Percentiles rank a stretch among this genome's conserved stretches.
Conservation (phyloP, 2,113 vertebrate species). For the Crotalus helleri region DNA sequence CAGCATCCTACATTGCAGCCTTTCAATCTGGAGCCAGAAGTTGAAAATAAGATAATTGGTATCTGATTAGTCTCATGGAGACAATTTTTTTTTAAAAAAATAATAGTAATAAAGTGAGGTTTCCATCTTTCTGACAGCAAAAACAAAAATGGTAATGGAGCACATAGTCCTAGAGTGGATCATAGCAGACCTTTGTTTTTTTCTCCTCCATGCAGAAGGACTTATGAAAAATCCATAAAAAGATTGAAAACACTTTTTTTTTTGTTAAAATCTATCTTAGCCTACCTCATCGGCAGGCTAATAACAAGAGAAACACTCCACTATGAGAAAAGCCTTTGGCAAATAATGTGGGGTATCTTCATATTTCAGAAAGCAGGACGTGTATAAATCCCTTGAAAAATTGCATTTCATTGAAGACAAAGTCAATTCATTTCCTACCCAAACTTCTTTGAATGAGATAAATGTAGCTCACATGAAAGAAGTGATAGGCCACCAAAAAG, state of each 20-base stretch:
- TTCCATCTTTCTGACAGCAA: neutral
- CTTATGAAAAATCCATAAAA: neutral
- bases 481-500: neutral
- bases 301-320: neutral
- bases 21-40: neutral
- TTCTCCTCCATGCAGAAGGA: neutral
- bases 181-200: neutral
- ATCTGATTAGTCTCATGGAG: neutral
- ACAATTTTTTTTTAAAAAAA: neutral
- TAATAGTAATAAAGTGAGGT: neutral
- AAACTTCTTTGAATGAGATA: neutral
- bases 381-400: neutral
- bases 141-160: neutral
- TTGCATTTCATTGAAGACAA: neutral
- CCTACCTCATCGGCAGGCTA: neutral
- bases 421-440: neutral
- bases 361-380: neutral
- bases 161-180: neutral
- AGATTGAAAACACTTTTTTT: neutral
- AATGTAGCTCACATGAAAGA: neutral
- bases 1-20: neutral
- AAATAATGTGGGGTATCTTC: neutral
- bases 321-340: neutral
- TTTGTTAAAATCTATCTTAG: neutral
- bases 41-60: neutral